Base-by-base conservation (phyloP, 2,113 vertebrate genomes). In the Tupaia tana region DNA sequence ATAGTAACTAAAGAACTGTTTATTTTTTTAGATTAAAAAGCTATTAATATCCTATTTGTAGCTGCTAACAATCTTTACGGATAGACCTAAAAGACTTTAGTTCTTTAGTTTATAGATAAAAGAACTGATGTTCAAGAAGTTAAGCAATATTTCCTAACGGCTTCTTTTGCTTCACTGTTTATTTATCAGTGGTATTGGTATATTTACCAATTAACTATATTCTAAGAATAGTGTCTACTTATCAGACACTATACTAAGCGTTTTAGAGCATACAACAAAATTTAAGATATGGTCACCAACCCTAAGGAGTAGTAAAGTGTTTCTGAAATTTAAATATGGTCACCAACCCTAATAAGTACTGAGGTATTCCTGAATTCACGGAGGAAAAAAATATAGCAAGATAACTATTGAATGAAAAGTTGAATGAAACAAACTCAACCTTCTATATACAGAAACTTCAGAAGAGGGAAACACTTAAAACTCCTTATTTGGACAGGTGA, bases 81-180 rank as follows among this genome's bases (percentile, higher is more conserved):
- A 43, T 85, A 75, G 10, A 63, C 3, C 71, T n/a, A 89, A 85
- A 77, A n/a, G 56, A 59, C 5, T 86, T 70, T 52, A 20, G 8
- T 94, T 89, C 81, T 24, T 3, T 70, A 29, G 77, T 88, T 93
- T 73, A 88, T 3, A 69, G 52, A 74, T 13, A 31, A 88, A 1
- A 93, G n/a, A 67, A 64, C 12, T 64, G 54, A 96, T 19, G 7
- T 43, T 83, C 70, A 78, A 86, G 56, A 93, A 43, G n/a, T 43
- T 77, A 90, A 64, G n/a, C 27, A 64, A 11, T 81, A 58, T 69
- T 95, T 93, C 54, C 66, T 69, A 91, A 73, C 20, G 24, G 12
- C 9, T 73, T 56, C 54, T 79, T 93, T 24, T 88, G 24, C 15
- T 58, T 3, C 34, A 69, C 13, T 31, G 9, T 43, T 63, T 74